A percentile compares a stretch with the other conserved stretches of the same genome.
Conservation (phyloP, 2,113 vertebrate genomes). For the Morone chrysops region DNA sequence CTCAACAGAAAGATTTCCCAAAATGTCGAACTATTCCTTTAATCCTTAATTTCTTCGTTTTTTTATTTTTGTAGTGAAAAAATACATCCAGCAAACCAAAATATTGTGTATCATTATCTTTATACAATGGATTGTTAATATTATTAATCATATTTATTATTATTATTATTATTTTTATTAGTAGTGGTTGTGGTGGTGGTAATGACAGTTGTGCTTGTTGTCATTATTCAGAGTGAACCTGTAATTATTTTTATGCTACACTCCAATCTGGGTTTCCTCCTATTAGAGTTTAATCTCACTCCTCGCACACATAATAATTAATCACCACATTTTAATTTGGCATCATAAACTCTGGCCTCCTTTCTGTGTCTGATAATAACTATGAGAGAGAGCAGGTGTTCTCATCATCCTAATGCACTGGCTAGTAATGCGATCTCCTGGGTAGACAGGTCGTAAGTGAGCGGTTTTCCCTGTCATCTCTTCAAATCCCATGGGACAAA, state of each 20-base stretch:
- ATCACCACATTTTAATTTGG: constrained; percentile 66
- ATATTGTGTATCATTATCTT: background rate
- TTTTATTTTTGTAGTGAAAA: background rate
- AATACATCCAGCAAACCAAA: background rate
- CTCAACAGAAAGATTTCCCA: background rate
- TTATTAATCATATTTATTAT: background rate
- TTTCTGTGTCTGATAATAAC: constrained; percentile 54
- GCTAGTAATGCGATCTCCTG: constrained; percentile 66
- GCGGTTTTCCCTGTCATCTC: constrained; percentile 34
- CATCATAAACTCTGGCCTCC: constrained; percentile 41
- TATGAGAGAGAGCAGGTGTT: constrained; percentile 69
- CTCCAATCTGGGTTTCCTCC: constrained; percentile 8
- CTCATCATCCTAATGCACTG: constrained; percentile 72
- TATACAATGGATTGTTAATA: background rate
- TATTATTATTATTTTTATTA: background rate
- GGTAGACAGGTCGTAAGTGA: constrained; percentile 32
- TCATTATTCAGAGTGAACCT: constrained; percentile 24
- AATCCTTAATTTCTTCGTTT: background rate
- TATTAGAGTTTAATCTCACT: constrained; percentile 37
- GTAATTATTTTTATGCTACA: constrained; percentile 25
- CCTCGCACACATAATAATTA: constrained; percentile 49
- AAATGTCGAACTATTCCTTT: background rate
- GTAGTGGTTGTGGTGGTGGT: background rate
- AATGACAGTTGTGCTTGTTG: background rate
- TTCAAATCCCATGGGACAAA: constrained; percentile 47